Evolutionary conservation across 2,113 vertebrate species (phyloP), one percentile per base, ranked within the genome.

Genomic region (Nibea albiflora): DNA sequence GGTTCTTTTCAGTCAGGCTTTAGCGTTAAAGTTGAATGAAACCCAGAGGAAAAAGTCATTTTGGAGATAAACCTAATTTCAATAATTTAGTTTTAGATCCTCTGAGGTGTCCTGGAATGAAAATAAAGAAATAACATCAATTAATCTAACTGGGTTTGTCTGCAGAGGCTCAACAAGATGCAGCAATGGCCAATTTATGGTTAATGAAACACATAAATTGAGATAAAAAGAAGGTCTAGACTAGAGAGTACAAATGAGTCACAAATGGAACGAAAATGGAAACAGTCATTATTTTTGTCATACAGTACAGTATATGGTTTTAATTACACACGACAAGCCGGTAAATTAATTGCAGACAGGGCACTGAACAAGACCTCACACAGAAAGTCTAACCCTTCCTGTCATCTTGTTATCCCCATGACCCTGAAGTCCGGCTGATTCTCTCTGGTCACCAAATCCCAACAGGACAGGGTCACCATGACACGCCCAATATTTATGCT

Each of bases 1-100:
- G 63, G 14, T 24, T 11, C 28, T 57, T 62, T 26, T 50, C 46
- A 62, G 28, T 54, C 15, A 57, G 53, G n/a, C 57, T 73, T 58
- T 39, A 69, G 19, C 61, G 47, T 4, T n/a, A 74, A 46, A 11
- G 12, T 72, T 67, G 12, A 68, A 89, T 39, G 24, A 74, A 84
- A 53, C 35, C 47, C 54, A 74, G 31, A 64, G 65, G 62, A 82
- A 80, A 74, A 47, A 54, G 10, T 8, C 16, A 39, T 66, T 11
- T 14, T 31, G 52, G 49, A 54, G n/a, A 39, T 22, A 71, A 46
- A 11, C 6, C 31, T 28, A 16, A 20, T n/a, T 42, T 11, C 53
- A 54, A 54, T 67, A 1, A 26, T 73, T 56, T 20, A 65, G 16
- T 24, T 22, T 67, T n/a, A 46, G 54, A n/a, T 67, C 64, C 42